Base-by-base conservation (phyloP, 2,113 vertebrate species). In the Hemibagrus wyckioides region DNA sequence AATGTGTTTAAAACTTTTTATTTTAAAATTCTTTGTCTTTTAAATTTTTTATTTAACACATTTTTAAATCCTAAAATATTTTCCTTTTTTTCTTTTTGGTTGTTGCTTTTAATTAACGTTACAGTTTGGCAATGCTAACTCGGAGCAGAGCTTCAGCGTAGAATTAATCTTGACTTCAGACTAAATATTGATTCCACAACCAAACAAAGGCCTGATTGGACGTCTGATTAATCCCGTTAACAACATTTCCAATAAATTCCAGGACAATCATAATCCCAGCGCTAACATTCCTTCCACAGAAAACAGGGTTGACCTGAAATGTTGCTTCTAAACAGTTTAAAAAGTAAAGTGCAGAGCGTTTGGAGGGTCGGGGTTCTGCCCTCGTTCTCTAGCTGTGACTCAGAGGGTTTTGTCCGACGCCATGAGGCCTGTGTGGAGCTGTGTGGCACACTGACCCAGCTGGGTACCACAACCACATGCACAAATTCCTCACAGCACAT, bases 401-500 rank as follows among this genome's bases (percentile, higher is more conserved):
- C 57, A 59, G 28, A 83, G 39, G 69, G 21, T 21, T 85, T 44
- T 25, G 67, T 54, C 23, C 21, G 41, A 85, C 28, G 44, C 52
- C 69, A 8, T 80, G 36, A 80, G 56, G 82, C 63, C 59, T 85
- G 65, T 50, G 33, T 67, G 80, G 23, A 61, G 52, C 23, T 83
- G 52, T 59, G 33, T 82, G 41, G 50, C 50, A 80, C 79, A 61
- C 63, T 84, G 73, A 80, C 59, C n/a, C 36, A 80, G 80, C 39
- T 82, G 86, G 56, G 80, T 82, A 80, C 23, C 81, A 86, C 56
- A 80, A 71, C 81, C 82, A 86, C 33, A 80, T 36, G 52, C 56
- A 77, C 77, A 59, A 23, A 65, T 71, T 82, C 85, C 90, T 57
- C 30, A 79, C 79, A 73, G 44, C 76, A 86, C 83, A 86, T 82